These are phyloP conservation scores for Ictalurus furcatus DNA, from an alignment of 2,113 vertebrate species.

Conservation along the genomic window DNA sequence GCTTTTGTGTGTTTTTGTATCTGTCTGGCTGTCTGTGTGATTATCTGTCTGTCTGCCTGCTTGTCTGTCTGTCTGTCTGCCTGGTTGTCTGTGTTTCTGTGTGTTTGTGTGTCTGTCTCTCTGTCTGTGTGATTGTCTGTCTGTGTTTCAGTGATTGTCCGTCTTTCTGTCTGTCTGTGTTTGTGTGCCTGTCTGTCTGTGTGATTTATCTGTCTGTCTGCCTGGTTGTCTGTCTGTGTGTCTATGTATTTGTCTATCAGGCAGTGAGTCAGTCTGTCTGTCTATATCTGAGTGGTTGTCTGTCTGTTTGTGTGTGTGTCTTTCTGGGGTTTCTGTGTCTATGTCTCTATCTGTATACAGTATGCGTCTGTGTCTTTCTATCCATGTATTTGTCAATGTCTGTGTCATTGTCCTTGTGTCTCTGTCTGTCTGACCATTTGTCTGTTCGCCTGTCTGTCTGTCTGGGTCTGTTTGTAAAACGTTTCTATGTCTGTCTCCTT, in stretches of 20 bases:
- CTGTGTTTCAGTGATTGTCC: background rate
- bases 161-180: background rate
- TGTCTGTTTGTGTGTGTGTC: background rate
- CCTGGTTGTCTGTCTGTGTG: background rate
- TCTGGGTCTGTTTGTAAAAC: background rate
- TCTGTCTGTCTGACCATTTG: background rate
- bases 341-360: background rate
- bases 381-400: background rate
- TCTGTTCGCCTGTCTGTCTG: background rate
- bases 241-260: too few species aligned
- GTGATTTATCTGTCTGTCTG: background rate
- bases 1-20: background rate
- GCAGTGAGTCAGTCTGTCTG: too few species aligned
- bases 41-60: background rate
- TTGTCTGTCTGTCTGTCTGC: background rate
- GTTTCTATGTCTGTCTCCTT: background rate
- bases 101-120: background rate
- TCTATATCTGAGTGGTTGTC: too few species aligned
- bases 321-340: background rate
- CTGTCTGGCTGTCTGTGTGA: background rate
- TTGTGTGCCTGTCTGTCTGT: too few species aligned
- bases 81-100: too few species aligned
- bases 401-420: background rate
- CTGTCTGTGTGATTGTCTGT: background rate
- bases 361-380: background rate